These are phyloP conservation scores for Lordiphosa fenestrarum DNA, from an alignment of 2,888 invertebrate genomes.

Conservation along the genomic window DNA sequence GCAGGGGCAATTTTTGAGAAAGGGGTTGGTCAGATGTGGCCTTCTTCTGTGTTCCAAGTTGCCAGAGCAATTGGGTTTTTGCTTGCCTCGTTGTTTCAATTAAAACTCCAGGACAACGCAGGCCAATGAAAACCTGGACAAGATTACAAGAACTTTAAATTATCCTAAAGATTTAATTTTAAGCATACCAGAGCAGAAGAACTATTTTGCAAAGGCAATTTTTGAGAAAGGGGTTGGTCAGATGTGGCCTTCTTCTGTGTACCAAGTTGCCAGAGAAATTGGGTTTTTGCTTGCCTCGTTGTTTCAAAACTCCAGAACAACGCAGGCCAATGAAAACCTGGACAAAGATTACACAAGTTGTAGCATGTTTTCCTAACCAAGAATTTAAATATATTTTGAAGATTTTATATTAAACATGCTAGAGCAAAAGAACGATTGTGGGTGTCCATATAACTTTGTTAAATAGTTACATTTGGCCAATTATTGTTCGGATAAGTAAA, in stretches of 20 bases:
- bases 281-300: conserved; percentile 32
- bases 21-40: conserved; percentile 43
- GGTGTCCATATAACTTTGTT: conserved; percentile 67
- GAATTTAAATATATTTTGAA: conserved; percentile 29
- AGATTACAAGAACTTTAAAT: conserved; percentile 7
- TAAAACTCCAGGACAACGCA: conserved; percentile 48
- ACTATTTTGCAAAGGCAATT: conserved; percentile 53
- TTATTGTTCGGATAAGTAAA: conserved; percentile 58
- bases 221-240: conserved; percentile 56
- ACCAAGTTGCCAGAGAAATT: conserved; percentile 71
- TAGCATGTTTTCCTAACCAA: conserved; percentile 30
- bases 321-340: neutral
- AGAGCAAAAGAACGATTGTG: conserved; percentile 68
- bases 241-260: conserved; percentile 48
- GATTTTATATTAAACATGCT: conserved; percentile 46
- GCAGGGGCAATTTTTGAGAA: conserved; percentile 61
- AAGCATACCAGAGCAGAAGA: conserved; percentile 61
- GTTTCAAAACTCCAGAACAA: neutral
- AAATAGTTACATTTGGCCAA: conserved; percentile 69
- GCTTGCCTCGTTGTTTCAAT: conserved; percentile 73
- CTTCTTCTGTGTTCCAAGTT: conserved; percentile 61
- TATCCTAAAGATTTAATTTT: neutral
- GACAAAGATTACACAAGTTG: neutral
- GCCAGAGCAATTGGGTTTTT: conserved; percentile 74
- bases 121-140: conserved; percentile 77